Evolutionary conservation across 2,113 vertebrate species (phyloP).

Genomic region (Ellobius talpinus): DNA sequence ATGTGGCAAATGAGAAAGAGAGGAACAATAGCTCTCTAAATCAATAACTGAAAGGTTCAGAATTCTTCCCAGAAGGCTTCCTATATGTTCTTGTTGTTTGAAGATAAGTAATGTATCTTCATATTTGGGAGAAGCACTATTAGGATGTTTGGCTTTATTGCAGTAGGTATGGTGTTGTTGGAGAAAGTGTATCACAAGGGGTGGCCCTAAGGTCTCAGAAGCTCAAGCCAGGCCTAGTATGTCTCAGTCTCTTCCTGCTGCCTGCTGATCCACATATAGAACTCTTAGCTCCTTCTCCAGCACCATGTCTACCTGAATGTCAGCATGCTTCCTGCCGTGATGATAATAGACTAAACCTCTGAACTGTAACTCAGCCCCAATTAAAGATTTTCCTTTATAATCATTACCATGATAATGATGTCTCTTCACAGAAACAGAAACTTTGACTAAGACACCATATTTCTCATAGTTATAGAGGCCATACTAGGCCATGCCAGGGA

Average conservation of each 20-base stretch:
- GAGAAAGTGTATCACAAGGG: neutral
- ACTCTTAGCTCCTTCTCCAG: neutral
- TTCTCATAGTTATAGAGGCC: neutral
- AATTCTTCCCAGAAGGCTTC: too few species aligned
- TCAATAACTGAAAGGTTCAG: neutral
- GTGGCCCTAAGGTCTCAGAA: neutral
- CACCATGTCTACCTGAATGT: neutral
- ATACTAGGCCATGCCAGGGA: neutral
- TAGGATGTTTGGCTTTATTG: neutral
- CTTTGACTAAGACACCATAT: neutral
- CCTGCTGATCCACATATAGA: neutral
- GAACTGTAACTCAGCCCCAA: neutral
- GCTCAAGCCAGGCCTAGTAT: neutral
- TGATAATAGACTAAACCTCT: neutral
- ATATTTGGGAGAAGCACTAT: neutral
- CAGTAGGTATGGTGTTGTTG: neutral
- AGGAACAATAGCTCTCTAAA: neutral
- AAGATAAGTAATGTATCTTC: too few species aligned
- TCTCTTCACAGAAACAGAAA: neutral
- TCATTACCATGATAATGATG: neutral
- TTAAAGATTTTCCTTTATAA: neutral
- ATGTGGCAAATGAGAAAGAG: neutral
- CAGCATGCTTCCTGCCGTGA: neutral
- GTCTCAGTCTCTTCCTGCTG: neutral
- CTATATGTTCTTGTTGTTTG: fast-evolving